Evolutionary conservation across 2,797 vertebrate genomes (phyloP).

Genomic region (Coendou prehensilis): DNA sequence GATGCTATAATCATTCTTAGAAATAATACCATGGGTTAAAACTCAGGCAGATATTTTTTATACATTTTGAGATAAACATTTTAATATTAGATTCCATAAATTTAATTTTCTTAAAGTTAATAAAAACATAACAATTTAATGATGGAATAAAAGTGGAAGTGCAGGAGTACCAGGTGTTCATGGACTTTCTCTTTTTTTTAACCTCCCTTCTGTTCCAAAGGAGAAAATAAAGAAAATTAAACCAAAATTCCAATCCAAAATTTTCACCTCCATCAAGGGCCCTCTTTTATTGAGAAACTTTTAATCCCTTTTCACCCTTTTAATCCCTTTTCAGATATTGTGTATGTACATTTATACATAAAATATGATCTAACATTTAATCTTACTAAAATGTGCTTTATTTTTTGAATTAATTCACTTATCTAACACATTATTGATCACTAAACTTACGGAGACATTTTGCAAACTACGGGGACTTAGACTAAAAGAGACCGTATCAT

Average conservation of each 20-base stretch:
- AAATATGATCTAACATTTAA: background rate
- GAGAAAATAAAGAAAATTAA: background rate
- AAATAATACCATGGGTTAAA: background rate
- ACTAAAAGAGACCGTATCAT: background rate
- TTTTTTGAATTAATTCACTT: background rate
- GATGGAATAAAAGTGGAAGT: background rate
- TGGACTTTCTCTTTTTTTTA: background rate
- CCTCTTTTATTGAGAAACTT: background rate
- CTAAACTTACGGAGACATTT: background rate
- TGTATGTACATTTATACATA: background rate
- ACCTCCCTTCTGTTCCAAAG: background rate
- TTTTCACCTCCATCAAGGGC: background rate
- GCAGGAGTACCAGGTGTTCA: background rate
- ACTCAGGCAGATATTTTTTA: background rate
- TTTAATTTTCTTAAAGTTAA: slow-evolving; percentile 22
- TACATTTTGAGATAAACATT: background rate
- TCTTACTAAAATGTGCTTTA: background rate
- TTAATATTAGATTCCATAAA: background rate
- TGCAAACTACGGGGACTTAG: background rate
- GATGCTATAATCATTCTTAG: background rate
- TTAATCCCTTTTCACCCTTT: background rate
- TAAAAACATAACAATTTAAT: background rate
- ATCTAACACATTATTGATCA: background rate
- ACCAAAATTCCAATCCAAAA: background rate
- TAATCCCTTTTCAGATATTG: background rate